Evolutionary conservation across 1,140 invertebrate species (phyloP).

Genomic region (Heliconius congener): DNA sequence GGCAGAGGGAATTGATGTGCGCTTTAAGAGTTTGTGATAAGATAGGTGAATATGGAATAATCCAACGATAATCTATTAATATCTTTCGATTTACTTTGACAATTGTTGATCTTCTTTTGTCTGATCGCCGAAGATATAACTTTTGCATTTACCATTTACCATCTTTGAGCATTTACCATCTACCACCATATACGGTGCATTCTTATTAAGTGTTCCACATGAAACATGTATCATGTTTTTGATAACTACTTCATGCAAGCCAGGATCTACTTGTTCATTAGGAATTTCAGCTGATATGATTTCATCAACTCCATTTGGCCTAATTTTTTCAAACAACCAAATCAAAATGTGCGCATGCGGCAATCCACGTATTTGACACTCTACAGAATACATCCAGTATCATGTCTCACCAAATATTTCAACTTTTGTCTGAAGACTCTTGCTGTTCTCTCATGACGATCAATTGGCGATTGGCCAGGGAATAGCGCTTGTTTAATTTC

Average conservation of each 20-base stretch:
- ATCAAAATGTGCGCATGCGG: too few relatives aligned
- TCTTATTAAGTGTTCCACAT: slow-evolving; percentile 41
- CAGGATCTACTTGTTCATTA: too few relatives aligned
- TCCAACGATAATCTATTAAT: slow-evolving; percentile 33
- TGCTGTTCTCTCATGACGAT: slow-evolving; percentile 34
- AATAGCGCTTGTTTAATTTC: slow-evolving; percentile 46
- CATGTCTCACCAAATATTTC: slow-evolving; percentile 14
- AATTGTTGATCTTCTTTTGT: too few relatives aligned
- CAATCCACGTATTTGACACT: too few relatives aligned
- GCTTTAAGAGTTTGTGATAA: slow-evolving; percentile 20
- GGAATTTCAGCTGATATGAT: too few relatives aligned
- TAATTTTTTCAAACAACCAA: too few relatives aligned
- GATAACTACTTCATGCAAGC: too few relatives aligned
- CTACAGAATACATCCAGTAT: too few relatives aligned
- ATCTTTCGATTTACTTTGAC: not conserved
- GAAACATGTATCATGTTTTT: too few relatives aligned
- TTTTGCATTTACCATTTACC: too few relatives aligned
- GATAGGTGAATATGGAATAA: slow-evolving; percentile 30
- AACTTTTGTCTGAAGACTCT: slow-evolving; percentile 31
- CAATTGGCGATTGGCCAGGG: slow-evolving; percentile 66
- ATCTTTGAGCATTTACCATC: not conserved
- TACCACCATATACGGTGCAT: slow-evolving; percentile 38
- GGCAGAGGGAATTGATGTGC: not conserved
- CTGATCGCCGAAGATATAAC: too few relatives aligned
- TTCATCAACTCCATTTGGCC: too few relatives aligned